These are phyloP conservation scores for Macropis europaea DNA, from an alignment of 2,888 invertebrate species.

Conservation along the genomic window DNA sequence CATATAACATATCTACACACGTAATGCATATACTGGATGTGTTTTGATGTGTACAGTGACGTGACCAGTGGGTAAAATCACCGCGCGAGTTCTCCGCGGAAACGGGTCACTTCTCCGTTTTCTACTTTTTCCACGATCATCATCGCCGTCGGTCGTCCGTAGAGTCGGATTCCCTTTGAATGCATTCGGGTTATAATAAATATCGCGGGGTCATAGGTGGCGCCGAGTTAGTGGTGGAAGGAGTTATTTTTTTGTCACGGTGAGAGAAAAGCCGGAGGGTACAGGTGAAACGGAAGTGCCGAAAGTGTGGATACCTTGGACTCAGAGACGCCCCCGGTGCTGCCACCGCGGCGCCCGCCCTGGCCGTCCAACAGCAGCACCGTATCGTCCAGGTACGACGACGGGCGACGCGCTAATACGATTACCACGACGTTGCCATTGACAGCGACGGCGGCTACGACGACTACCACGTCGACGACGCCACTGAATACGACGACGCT, in stretches of 20 bases:
- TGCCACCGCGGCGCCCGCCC: conserved; percentile 79
- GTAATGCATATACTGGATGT: conserved; percentile 40
- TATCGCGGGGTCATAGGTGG: too few species aligned
- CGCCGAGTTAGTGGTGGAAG: too few species aligned
- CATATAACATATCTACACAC: not conserved
- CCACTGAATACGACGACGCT: conserved; percentile 47
- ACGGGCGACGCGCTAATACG: conserved; percentile 36
- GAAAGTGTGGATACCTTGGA: conserved; percentile 80
- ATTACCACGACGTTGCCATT: conserved; percentile 48
- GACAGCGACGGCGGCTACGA: conserved; percentile 51
- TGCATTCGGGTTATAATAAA: not conserved
- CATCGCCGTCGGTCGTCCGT: conserved; percentile 16
- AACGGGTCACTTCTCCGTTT: not conserved
- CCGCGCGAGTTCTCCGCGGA: not conserved
- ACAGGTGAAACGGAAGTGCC: conserved; percentile 78
- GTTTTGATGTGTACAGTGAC: conserved; percentile 62
- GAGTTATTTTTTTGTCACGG: too few species aligned
- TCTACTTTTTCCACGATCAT: conserved; percentile 12
- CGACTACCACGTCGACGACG: conserved; percentile 61
- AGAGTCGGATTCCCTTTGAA: conserved; percentile 4
- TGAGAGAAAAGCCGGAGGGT: conserved; percentile 40
- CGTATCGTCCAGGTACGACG: conserved; percentile 47
- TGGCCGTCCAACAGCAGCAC: conserved; percentile 71
- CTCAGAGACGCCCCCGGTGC: conserved; percentile 81
- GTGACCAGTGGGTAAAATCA: conserved; percentile 58